Percentiles rank a stretch among this genome's conserved stretches.
phyloP scores from a whole-genome alignment of 2,888 invertebrate genomes.

The Mythimna impura region DNA sequence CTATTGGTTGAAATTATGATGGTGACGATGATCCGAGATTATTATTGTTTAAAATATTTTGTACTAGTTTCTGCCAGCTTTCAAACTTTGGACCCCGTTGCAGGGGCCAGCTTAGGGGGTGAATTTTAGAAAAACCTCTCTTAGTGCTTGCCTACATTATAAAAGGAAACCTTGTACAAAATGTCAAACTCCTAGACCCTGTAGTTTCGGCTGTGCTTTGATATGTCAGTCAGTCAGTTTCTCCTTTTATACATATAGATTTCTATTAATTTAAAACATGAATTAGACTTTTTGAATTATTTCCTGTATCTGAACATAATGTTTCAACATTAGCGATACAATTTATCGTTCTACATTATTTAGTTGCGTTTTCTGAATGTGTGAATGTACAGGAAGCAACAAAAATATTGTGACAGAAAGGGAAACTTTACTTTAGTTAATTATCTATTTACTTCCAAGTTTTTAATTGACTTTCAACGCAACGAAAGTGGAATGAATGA shows the following conservation, averaged over 20 bases:
- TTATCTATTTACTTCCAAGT: not conserved
- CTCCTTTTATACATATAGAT: not conserved
- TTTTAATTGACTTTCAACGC: conserved; percentile 15
- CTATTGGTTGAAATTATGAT: no score
- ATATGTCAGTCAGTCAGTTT: no score
- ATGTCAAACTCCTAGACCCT: no score
- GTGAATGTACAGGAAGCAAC: not conserved
- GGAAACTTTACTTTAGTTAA: not conserved
- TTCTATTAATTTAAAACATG: not conserved
- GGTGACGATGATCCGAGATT: conserved; percentile 1
- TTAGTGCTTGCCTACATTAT: no score
- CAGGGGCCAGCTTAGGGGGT: no score
- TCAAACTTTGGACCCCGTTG: no score
- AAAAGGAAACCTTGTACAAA: no score
- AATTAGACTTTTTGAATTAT: not conserved
- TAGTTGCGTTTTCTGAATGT: not conserved
- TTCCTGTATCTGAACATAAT: not conserved
- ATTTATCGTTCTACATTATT: conserved; percentile 3
- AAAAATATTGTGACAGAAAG: not conserved
- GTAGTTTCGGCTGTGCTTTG: no score
- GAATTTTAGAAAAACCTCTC: no score
- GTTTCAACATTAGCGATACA: not conserved
- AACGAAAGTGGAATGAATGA: conserved; percentile 19
- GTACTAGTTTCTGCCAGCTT: no score
- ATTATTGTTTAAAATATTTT: conserved; percentile 17